Base-by-base conservation (phyloP, 92 coral and sea anemone species). In the Bergia puertoricense region DNA sequence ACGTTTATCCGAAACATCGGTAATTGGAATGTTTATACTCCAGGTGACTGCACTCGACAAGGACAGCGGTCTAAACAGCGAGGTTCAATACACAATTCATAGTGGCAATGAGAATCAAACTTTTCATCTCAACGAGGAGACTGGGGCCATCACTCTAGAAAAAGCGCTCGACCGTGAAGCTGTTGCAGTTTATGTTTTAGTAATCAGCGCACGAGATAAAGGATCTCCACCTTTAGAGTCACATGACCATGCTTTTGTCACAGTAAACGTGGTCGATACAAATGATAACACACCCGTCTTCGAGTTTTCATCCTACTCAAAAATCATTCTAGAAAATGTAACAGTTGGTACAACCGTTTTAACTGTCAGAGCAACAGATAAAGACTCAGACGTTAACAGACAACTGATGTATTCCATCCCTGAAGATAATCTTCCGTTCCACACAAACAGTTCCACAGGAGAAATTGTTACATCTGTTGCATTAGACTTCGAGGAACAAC, bases 321-420 rank as follows among this genome's bases (percentile, higher is more conserved):
- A 79, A 45, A 51, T 54, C 4, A 39, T 85, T 45, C 16, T 9
- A 72, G 76, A 72, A 72, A 72, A 72, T 38, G 41, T 11, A 23
- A 72, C 78, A 39, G 78, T 75, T 40, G 79, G 79, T 13, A 75
- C 79, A 39, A 3, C 11, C 14, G 79, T 75, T 75, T 75, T 75
- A 42, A 13, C 51, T 75, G 92, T 91, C 88, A 88, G 89, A 65
- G 93, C 95, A 91, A 75, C 51, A 16, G 95, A 93, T 71, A 81
- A 43, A 81, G 95, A 93, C 92, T 85, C 90, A 76, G 95, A 91
- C 11, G 39, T 77, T 23, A 93, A 93, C 89, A 85, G 90, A 56
- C 73, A 62, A 36, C 77, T 93, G 30, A 67, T 74, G 8, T 91
- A 91, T 62, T 77, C 89, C 20, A 85, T 93, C 56, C 75, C 54